phyloP scores from a whole-genome alignment of 1,140 invertebrate genomes.

The Zaprionus davidi region DNA sequence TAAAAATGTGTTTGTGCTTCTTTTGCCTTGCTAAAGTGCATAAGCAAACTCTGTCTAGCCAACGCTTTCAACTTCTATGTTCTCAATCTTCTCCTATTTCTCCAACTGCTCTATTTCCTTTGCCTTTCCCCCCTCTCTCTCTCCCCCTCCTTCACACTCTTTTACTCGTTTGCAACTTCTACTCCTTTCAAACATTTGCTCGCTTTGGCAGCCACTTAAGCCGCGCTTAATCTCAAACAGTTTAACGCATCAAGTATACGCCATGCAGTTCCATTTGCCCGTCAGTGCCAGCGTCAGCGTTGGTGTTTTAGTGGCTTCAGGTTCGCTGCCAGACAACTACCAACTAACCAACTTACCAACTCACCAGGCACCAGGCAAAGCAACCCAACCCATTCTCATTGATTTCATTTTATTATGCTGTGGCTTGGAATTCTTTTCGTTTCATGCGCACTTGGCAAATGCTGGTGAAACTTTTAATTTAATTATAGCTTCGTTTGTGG shows the following conservation, averaged over 20 bases:
- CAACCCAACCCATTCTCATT: conserved; percentile 27
- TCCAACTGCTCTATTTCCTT: neutral
- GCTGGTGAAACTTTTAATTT: conserved; percentile 78
- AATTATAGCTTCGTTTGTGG: conserved; percentile 79
- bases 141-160: neutral
- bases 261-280: conserved; percentile 54
- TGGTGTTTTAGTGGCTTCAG: conserved; percentile 17
- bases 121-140: neutral
- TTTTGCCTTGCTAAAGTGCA: neutral
- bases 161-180: neutral
- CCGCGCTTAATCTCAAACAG: conserved; percentile 65
- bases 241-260: conserved; percentile 74
- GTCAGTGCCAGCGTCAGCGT: conserved; percentile 8
- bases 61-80: neutral
- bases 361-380: neutral
- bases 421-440: conserved; percentile 43
- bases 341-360: neutral
- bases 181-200: conserved; percentile 7
- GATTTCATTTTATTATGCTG: conserved; percentile 57
- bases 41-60: neutral
- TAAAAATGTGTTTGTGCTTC: neutral
- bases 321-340: conserved; percentile 12
- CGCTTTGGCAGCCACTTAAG: conserved; percentile 42
- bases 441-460: conserved; percentile 39
- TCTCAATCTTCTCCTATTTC: too few species aligned